These are phyloP conservation scores for Todiramphus saurophagus DNA, from an alignment of 2,113 vertebrate species.

Conservation along the genomic window DNA sequence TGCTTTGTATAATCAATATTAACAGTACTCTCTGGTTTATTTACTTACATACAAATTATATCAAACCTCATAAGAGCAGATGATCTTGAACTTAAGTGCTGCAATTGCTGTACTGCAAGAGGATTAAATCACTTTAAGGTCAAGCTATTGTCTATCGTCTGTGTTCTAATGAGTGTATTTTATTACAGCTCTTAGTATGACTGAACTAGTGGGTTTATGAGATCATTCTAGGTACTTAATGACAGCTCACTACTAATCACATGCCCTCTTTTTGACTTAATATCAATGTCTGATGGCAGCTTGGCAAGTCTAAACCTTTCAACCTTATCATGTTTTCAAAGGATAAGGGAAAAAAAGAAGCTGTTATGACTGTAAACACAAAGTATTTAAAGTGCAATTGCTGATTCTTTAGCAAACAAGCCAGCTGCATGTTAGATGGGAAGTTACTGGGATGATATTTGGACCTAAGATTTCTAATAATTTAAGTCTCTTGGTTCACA, in stretches of 20 bases:
- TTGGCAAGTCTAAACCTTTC: not conserved
- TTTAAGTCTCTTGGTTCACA: not conserved
- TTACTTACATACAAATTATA: slow-evolving; percentile 13
- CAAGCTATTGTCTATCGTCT: not conserved
- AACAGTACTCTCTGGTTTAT: not conserved
- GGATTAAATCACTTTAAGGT: slow-evolving; percentile 39
- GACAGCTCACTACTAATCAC: not conserved
- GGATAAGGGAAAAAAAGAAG: not conserved
- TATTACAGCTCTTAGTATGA: slow-evolving; percentile 9
- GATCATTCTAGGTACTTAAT: not conserved
- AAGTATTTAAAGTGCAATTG: not conserved
- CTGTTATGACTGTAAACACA: not conserved
- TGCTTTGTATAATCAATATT: not conserved
- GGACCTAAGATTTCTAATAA: not conserved
- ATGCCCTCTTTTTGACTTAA: not conserved
- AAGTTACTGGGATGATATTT: not conserved
- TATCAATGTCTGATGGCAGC: not conserved
- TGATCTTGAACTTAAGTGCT: slow-evolving; percentile 18
- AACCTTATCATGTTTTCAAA: not conserved
- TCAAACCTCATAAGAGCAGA: not conserved
- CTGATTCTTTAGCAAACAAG: not conserved
- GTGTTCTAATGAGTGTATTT: slow-evolving; percentile 24
- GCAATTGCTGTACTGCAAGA: slow-evolving; percentile 14
- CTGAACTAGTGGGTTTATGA: not conserved
- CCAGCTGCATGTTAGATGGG: not conserved